These are phyloP conservation scores for Cordylochernes scorpioides DNA, from an alignment of 2,888 invertebrate genomes.

Conservation along the genomic window DNA sequence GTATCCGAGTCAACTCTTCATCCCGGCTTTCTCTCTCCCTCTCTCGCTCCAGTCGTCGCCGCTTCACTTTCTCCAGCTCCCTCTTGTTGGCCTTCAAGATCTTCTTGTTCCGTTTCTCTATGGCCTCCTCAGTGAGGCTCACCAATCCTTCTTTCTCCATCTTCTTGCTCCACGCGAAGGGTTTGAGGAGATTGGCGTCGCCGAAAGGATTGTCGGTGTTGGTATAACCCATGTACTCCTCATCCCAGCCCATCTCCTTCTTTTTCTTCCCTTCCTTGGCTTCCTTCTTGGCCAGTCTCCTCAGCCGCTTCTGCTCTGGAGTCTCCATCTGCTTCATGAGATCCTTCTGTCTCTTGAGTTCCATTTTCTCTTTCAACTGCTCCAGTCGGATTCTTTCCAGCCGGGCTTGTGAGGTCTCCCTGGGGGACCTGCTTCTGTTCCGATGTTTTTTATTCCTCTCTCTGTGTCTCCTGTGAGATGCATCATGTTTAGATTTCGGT, in stretches of 20 bases:
- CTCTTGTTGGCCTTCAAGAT: constrained; percentile 72
- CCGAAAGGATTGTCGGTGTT: constrained; percentile 97
- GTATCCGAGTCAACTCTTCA: constrained; percentile 47
- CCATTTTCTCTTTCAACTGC: too few relatives aligned
- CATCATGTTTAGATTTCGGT: too few relatives aligned
- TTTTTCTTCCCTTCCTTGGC: constrained; percentile 56
- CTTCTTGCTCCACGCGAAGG: constrained; percentile 92
- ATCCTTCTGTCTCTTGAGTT: constrained; percentile 23
- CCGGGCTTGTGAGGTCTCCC: too few relatives aligned
- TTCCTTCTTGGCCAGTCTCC: constrained; percentile 66
- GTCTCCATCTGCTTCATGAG: constrained; percentile 58
- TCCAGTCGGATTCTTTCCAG: too few relatives aligned
- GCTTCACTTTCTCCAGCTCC: constrained; percentile 82
- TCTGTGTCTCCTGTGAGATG: too few relatives aligned
- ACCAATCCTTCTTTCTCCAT: constrained; percentile 69
- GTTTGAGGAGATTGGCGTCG: constrained; percentile 72
- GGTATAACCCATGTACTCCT: constrained; percentile 83
- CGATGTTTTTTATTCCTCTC: too few relatives aligned
- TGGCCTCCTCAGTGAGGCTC: constrained; percentile 43
- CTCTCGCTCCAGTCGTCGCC: constrained; percentile 41
- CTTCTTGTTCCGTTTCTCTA: constrained; percentile 50
- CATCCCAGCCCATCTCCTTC: constrained; percentile 89
- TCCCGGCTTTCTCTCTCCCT: constrained; percentile 22
- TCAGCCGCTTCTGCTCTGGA: constrained; percentile 63
- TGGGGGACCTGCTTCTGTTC: too few relatives aligned